phyloP scores from a whole-genome alignment of 2,797 vertebrate species.

The Hapalemur alaotrensis region DNA sequence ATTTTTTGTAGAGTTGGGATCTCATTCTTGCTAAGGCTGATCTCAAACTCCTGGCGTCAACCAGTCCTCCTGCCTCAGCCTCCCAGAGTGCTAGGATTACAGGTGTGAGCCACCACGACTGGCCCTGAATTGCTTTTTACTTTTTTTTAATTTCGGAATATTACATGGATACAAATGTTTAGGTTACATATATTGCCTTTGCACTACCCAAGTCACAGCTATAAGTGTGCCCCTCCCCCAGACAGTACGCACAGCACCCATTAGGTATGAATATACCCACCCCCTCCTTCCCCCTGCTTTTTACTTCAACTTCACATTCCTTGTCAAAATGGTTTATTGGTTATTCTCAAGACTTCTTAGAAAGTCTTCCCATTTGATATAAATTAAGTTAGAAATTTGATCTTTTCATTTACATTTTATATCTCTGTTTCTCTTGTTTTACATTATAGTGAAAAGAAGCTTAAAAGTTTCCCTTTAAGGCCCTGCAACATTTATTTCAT shows the following conservation, averaged over 20 bases:
- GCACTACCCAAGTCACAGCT: too few relatives aligned
- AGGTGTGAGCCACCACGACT: not conserved
- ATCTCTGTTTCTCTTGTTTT: conserved; percentile 26
- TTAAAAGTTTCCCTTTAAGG: conserved; percentile 18
- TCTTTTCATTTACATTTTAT: conserved; percentile 40
- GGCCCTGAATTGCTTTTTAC: not conserved
- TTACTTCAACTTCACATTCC: fast-evolving
- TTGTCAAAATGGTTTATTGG: conserved; percentile 9
- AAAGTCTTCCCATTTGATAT: conserved; percentile 34
- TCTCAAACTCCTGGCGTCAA: not conserved
- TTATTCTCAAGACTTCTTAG: conserved; percentile 5
- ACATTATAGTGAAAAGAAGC: not conserved
- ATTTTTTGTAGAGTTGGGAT: not conserved
- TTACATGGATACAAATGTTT: too few relatives aligned
- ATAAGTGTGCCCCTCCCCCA: too few relatives aligned
- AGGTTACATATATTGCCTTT: too few relatives aligned
- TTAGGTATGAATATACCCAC: too few relatives aligned
- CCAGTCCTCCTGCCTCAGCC: not conserved
- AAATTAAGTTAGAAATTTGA: conserved; percentile 37
- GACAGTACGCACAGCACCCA: too few relatives aligned
- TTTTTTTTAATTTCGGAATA: not conserved
- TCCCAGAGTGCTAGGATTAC: not conserved
- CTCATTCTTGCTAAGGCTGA: not conserved
- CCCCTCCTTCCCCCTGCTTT: not conserved
- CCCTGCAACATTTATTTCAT: not conserved